Base-by-base conservation (phyloP, 2,797 vertebrate species). In the Coccyzus lansbergi region DNA sequence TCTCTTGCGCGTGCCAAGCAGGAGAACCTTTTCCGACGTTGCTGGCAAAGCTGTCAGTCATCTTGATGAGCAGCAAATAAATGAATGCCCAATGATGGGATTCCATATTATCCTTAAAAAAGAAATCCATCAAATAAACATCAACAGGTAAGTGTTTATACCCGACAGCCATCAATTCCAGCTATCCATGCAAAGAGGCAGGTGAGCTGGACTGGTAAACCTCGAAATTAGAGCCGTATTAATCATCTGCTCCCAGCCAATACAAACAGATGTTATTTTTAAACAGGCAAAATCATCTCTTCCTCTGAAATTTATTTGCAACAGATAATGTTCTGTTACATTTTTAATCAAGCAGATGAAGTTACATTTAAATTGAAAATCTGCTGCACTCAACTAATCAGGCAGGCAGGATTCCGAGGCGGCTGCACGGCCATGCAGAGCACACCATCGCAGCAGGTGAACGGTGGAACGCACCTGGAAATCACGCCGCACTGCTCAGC, bases 361-460 rank as follows among this genome's bases (percentile, higher is more conserved):
- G 97, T 97, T 97, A 97, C 97, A 98, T 98, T 98, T 98, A 98
- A 98, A 98, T 98, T 98, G 98, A 98, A 98, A 98, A 98, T 97
- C 97, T 96, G 97, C 97, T 96, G 97, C 97, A 97, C 95, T 97
- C 97, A 98, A 97, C 97, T 97, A 97, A 97, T 97, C 97, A 97
- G 97, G 96, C 96, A 97, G 96, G 96, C 88, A 91, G 92, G 97
- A 97, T 97, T 97, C 97, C 36, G 94, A 93, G 95, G 95, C 94
- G 97, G 96, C 13, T 97, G 97, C 97, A 97, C 26, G 90, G 96
- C 90, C 83, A 97, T 84, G 92, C 68, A 92, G 53, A 95, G 96
- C 96, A 95, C 91, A 96, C 92, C 93, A 95, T 90, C 96, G 96
- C 76, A 34, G 97, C 96, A 97, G 97, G 97, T 98, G 97, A 97